Percentiles rank a stretch among this genome's conserved stretches.
Evolutionary conservation across 2,888 invertebrate species (phyloP).

Genomic region (Xanthorhoe designata): DNA sequence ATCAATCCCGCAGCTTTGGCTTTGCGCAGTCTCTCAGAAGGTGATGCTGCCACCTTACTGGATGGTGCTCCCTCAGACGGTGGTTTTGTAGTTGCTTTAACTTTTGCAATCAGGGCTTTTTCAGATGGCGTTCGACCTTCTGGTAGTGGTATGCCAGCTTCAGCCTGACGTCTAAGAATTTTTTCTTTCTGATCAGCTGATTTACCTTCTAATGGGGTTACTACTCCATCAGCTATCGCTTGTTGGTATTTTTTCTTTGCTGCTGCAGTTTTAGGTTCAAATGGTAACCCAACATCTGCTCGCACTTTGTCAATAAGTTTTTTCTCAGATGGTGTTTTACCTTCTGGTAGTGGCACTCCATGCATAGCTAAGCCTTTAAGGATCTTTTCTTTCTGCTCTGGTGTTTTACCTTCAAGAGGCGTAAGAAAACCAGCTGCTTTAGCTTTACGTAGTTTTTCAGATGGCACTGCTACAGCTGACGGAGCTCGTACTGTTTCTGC

Average conservation of each 20-base stretch:
- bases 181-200: slow-evolving; percentile 47
- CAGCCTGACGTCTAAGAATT: slow-evolving; percentile 38
- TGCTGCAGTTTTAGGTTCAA: slow-evolving; percentile 42
- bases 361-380: slow-evolving; percentile 45
- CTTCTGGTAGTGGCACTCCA: slow-evolving; percentile 42
- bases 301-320: slow-evolving; percentile 41
- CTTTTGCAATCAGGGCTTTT: slow-evolving; percentile 44
- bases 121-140: slow-evolving; percentile 48
- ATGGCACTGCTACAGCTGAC: no score
- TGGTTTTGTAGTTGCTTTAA: slow-evolving; percentile 17
- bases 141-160: slow-evolving; percentile 47
- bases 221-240: slow-evolving; percentile 37
- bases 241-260: slow-evolving; percentile 47
- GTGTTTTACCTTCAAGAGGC: slow-evolving; percentile 48
- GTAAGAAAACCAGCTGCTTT: slow-evolving; percentile 48
- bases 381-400: slow-evolving; percentile 45
- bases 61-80: not conserved
- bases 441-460: slow-evolving; percentile 48
- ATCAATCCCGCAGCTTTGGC: slow-evolving; percentile 44
- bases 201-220: slow-evolving; percentile 52
- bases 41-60: slow-evolving; percentile 1
- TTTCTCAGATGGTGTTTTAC: slow-evolving; percentile 36
- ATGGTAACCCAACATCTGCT: slow-evolving; percentile 42
- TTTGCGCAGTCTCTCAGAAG: slow-evolving; percentile 43
- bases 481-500: no score